These are phyloP conservation scores for Leucopternis melanops DNA, from an alignment of 2,113 vertebrate genomes.

Conservation along the genomic window DNA sequence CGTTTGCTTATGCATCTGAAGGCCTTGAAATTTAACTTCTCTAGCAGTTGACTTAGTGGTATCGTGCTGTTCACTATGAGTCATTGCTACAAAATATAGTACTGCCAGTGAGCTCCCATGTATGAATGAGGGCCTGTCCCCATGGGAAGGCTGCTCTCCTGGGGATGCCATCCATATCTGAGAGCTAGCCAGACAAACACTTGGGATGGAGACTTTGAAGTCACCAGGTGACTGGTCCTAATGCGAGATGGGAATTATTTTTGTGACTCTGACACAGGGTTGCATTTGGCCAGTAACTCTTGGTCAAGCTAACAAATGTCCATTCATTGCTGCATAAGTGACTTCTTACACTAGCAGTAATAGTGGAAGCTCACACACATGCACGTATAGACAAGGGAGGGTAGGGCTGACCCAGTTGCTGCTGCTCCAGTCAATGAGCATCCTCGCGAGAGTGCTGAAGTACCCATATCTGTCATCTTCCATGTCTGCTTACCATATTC, in stretches of 20 bases:
- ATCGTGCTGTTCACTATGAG: background rate
- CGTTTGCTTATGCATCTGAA: background rate
- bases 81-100: background rate
- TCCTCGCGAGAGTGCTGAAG: background rate
- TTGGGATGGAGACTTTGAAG: background rate
- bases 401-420: background rate
- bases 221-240: background rate
- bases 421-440: background rate
- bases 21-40: background rate
- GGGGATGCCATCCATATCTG: fast-evolving
- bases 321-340: background rate
- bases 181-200: fast-evolving
- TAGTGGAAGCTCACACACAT: background rate
- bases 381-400: no score
- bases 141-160: background rate
- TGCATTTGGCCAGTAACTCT: background rate
- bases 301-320: background rate
- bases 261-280: background rate
- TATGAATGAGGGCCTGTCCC: fast-evolving
- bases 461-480: background rate
- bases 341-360: background rate
- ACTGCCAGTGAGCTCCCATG: background rate
- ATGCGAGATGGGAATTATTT: background rate
- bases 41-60: background rate
- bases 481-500: background rate